These are phyloP conservation scores for Thymallus thymallus DNA, from an alignment of 2,113 vertebrate species.

Conservation along the genomic window DNA sequence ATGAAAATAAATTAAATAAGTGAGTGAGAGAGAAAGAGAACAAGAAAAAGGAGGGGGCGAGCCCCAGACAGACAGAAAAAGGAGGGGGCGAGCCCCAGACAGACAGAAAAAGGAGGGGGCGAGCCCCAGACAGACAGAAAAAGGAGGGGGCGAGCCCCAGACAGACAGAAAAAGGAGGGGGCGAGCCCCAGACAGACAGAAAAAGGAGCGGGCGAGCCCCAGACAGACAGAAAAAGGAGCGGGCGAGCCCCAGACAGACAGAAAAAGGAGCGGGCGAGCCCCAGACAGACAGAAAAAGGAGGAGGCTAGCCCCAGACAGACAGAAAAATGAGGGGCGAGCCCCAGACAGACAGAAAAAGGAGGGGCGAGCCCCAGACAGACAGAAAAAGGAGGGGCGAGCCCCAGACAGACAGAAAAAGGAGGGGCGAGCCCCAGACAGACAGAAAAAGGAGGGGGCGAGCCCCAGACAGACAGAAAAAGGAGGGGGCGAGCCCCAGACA, in stretches of 20 bases:
- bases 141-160: background rate
- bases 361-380: too few species aligned
- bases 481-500: too few species aligned
- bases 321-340: background rate
- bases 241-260: too few species aligned
- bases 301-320: too few species aligned
- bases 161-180: background rate
- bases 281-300: background rate
- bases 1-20: background rate
- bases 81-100: too few species aligned
- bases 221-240: background rate
- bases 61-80: background rate
- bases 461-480: background rate
- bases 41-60: background rate
- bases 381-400: background rate
- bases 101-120: background rate
- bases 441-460: background rate
- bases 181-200: too few species aligned
- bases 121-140: background rate
- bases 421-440: too few species aligned
- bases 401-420: background rate
- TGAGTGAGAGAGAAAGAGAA: constrained; percentile 20
- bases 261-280: background rate
- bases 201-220: background rate
- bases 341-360: background rate